Evolutionary conservation across 1,140 invertebrate genomes (phyloP), one percentile per base, ranked within the genome.

Genomic region (Drosophila truncata): DNA sequence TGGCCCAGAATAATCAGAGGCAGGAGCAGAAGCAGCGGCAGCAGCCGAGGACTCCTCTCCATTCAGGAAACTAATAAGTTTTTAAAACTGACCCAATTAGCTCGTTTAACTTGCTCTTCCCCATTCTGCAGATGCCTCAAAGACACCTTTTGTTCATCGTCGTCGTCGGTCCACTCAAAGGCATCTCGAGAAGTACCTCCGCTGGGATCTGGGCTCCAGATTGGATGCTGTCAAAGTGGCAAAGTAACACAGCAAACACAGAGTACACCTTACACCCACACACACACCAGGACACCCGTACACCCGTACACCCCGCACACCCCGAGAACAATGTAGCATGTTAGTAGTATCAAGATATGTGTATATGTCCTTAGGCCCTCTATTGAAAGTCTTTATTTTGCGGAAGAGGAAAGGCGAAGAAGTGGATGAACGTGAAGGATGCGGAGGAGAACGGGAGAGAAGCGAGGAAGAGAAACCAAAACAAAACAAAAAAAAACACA

Each of bases 11-110:
- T 33, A 49, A 31, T 33, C 42, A 14, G 27, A 62, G 27, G 27
- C 7, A 31, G 42, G 41, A 16, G 23, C 14, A 27, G 49, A 6
- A 29, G 42, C 55, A 16, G 23, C 14, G n/a, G 49, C 11, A 29
- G 47, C 10, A 18, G 63, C 47, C 16, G 16, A 46, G 63, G 31
- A 46, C 46, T 57, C 44, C 42, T 59, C 52, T 47, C 49, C 42
- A 70, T 80, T 74, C 63, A 75, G 54, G 25, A 61, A 72, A 49
- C 75, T 87, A 88, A 86, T 86, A 88, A 83, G 84, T 77, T 80
- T 73, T 80, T 70, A 80, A 79, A 77, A 83, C 59, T 83, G 84
- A 77, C 63, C 76, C 84, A 86, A 86, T 86, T 86, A 88, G 71
- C 80, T 82, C 66, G 76, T 69, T 79, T 73, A 64, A 61, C 64